Evolutionary conservation across 2,888 invertebrate genomes (phyloP).

Genomic region (Tholera decimalis): DNA sequence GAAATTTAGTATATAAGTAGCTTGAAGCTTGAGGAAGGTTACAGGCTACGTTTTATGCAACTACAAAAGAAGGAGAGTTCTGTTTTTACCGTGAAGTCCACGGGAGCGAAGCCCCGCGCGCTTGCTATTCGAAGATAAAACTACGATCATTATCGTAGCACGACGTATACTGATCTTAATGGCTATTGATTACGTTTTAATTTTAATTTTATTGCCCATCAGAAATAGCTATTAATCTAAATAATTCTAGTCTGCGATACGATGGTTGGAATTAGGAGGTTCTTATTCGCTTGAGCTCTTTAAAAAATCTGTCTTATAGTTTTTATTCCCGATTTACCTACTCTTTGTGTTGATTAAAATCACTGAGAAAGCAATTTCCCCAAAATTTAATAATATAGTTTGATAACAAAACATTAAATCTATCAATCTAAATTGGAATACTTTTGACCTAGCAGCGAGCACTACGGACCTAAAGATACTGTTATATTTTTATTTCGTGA

Average conservation of each 20-base stretch:
- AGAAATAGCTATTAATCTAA: conserved; percentile 30
- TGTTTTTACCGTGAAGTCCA: no score
- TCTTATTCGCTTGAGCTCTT: neutral
- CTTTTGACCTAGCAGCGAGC: conserved; percentile 29
- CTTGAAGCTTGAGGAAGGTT: no score
- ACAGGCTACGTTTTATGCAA: no score
- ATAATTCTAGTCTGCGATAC: conserved; percentile 14
- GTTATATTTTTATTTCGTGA: conserved; percentile 7
- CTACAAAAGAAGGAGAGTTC: no score
- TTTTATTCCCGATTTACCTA: no score
- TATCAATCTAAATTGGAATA: conserved; percentile 24
- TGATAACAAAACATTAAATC: conserved; percentile 6
- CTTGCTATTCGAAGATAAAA: conserved; percentile 28
- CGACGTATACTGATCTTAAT: conserved; percentile 43
- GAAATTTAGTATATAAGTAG: no score
- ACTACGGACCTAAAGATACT: conserved; percentile 15
- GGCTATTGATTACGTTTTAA: conserved; percentile 44
- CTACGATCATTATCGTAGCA: conserved; percentile 26
- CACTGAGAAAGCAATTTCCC: conserved; percentile 3
- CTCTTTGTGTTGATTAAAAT: neutral
- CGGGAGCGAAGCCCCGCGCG: no score
- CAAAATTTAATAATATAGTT: conserved; percentile 17
- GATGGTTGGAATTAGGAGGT: conserved; percentile 4
- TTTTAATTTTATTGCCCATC: conserved; percentile 38
- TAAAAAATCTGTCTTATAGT: no score